phyloP scores from a whole-genome alignment of 2,113 vertebrate genomes.

The Perognathus longimembris region DNA sequence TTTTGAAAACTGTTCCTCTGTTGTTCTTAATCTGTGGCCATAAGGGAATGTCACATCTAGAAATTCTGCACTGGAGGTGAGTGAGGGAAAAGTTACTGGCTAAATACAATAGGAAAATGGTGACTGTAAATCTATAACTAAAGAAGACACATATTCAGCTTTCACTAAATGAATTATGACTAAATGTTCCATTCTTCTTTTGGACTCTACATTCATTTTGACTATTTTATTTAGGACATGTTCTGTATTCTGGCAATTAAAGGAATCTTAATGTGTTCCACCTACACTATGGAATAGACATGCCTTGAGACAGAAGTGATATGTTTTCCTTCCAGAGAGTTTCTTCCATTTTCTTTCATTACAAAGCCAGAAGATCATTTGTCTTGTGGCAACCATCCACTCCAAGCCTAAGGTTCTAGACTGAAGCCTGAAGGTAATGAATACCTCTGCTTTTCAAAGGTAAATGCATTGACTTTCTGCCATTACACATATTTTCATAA shows the following conservation, averaged over 20 bases:
- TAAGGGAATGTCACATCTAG: constrained; percentile 8
- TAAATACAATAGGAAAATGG: constrained; percentile 78
- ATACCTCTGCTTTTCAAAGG: constrained; percentile 59
- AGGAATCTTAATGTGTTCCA: not conserved
- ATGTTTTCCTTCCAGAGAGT: constrained; percentile 57
- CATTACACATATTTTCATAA: constrained; percentile 39
- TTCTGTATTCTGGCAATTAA: constrained; percentile 37
- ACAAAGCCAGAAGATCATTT: constrained; percentile 37
- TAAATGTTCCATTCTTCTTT: constrained; percentile 35
- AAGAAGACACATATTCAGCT: constrained; percentile 75
- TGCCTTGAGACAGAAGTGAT: not conserved
- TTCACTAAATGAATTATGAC: constrained; percentile 63
- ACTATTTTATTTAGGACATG: constrained; percentile 26
- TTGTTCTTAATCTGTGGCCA: not conserved
- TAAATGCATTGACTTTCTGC: constrained; percentile 50
- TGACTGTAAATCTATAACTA: constrained; percentile 69
- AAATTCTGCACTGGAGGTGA: constrained; percentile 55
- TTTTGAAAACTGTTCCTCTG: not conserved
- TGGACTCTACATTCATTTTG: not conserved
- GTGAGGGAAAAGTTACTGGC: constrained; percentile 66
- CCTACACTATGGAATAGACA: not conserved
- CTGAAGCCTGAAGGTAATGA: constrained; percentile 46
- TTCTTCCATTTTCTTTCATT: constrained; percentile 31
- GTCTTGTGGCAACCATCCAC: not conserved
- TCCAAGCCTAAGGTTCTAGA: not conserved